Percentiles rank a stretch among this genome's conserved stretches.
phyloP scores from a whole-genome alignment of 1,140 invertebrate species.

The Tetragnatha versicolor region DNA sequence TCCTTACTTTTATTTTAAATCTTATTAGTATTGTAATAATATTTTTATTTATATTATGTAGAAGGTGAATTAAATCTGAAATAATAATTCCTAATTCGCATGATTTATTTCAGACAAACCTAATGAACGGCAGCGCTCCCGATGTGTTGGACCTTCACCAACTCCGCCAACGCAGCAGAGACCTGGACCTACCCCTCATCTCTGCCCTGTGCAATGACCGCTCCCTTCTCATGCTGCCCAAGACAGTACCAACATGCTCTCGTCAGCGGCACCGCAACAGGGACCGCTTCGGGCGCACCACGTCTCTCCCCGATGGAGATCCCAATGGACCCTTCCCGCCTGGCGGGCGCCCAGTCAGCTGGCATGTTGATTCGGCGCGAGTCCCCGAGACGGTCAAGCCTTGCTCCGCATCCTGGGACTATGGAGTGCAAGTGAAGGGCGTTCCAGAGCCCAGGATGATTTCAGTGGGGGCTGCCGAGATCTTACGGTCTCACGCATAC shows the following conservation, averaged over 20 bases:
- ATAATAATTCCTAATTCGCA: too few species aligned
- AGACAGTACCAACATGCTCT: constrained; percentile 57
- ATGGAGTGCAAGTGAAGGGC: too few species aligned
- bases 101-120: too few species aligned
- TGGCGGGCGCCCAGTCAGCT: constrained; percentile 40
- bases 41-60: too few species aligned
- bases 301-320: constrained; percentile 38
- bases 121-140: too few species aligned
- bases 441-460: background rate
- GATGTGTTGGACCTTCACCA: constrained; percentile 60
- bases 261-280: constrained; percentile 52
- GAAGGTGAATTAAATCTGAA: too few species aligned
- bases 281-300: constrained; percentile 20
- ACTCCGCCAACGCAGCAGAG: constrained; percentile 83
- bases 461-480: background rate
- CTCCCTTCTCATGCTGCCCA: constrained; percentile 65
- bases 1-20: too few species aligned
- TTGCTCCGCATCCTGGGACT: constrained; percentile 38
- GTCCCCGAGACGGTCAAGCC: constrained; percentile 21
- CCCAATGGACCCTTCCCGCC: background rate
- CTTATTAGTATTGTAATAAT: too few species aligned
- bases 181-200: constrained; percentile 85
- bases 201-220: constrained; percentile 88
- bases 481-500: background rate
- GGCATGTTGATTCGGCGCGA: constrained; percentile 39